Percentiles rank a stretch among this genome's conserved stretches.
phyloP scores from a whole-genome alignment of 2,113 vertebrate species.

The Pygoscelis adeliae region DNA sequence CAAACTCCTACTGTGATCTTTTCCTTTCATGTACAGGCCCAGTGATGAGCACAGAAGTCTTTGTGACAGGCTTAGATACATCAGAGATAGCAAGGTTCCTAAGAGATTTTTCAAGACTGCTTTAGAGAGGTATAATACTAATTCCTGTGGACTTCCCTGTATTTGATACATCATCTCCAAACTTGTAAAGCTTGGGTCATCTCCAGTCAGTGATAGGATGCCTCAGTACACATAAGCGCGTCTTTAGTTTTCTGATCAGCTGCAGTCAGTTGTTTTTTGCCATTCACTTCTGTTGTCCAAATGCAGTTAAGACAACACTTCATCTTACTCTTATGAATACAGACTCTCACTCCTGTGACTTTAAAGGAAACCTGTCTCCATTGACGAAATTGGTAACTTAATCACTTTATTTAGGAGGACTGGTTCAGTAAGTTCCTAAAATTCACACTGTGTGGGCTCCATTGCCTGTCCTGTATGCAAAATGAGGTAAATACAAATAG shows the following conservation, averaged over 20 bases:
- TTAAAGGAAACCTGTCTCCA: neutral
- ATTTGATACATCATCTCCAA: neutral
- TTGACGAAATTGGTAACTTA: neutral
- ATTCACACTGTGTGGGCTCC: neutral
- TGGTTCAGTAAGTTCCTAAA: neutral
- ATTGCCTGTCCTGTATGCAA: neutral
- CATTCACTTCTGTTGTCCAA: neutral
- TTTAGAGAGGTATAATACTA: neutral
- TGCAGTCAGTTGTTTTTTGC: neutral
- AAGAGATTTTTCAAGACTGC: neutral
- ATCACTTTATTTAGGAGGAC: neutral
- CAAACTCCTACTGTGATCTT: neutral
- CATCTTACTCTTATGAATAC: neutral
- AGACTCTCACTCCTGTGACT: neutral
- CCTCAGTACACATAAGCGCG: neutral
- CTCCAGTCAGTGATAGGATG: neutral
- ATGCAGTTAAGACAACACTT: neutral
- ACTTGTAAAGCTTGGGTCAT: neutral
- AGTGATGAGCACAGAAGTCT: neutral
- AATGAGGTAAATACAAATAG: neutral
- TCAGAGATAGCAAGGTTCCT: neutral
- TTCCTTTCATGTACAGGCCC: neutral
- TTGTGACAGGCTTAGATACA: neutral
- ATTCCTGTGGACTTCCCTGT: neutral
- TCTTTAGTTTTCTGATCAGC: neutral